Conservation (phyloP, 2,113 vertebrate species). For the Lathamus discolor region DNA sequence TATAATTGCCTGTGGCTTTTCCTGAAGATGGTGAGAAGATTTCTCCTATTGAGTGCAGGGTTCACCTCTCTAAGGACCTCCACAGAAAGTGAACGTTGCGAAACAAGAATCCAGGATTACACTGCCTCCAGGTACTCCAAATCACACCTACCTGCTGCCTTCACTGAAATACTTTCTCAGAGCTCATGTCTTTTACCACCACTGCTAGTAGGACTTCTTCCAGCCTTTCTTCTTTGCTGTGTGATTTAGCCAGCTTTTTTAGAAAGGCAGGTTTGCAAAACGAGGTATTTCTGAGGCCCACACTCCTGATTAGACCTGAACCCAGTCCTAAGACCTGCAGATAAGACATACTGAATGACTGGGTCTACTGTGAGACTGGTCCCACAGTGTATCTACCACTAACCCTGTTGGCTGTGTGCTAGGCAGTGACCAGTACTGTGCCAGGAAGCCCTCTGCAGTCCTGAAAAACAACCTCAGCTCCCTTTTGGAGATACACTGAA, state of each 20-base stretch:
- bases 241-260: not conserved
- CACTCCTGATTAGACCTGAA: not conserved
- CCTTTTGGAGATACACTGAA: not conserved
- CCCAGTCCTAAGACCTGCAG: not conserved
- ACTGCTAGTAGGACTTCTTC: not conserved
- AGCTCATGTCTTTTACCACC: not conserved
- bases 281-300: not conserved
- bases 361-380: not conserved
- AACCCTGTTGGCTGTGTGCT: fast-evolving
- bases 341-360: not conserved
- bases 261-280: not conserved
- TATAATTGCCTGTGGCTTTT: not conserved
- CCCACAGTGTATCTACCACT: not conserved
- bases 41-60: not conserved
- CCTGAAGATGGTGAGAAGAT: not conserved
- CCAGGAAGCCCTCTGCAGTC: not conserved
- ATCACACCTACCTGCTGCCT: not conserved
- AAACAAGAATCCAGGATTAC: not conserved
- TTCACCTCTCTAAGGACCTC: not conserved
- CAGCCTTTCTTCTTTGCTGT: not conserved
- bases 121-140: not conserved
- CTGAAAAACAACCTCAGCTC: not conserved
- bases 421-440: not conserved
- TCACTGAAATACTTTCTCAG: not conserved
- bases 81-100: not conserved